A percentile compares a stretch with the other conserved stretches of the same genome.
Conservation (phyloP, 2,888 invertebrate genomes). For the Eupithecia tripunctaria region DNA sequence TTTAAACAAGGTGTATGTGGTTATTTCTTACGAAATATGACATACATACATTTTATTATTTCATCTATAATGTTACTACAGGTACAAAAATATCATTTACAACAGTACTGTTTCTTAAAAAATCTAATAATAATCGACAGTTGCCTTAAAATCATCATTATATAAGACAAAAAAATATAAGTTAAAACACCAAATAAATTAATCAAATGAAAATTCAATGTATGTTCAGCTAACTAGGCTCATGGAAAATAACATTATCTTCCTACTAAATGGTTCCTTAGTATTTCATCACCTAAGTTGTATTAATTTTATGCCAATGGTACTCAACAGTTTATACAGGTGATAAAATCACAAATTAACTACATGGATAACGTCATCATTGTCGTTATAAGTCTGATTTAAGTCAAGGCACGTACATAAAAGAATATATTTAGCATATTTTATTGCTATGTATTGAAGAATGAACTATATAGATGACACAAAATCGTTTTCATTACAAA, state of each 20-base stretch:
- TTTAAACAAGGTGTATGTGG: neutral
- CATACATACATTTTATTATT: neutral
- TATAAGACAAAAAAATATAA: neutral
- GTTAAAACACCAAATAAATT: too few relatives aligned
- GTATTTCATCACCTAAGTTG: neutral
- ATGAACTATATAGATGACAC: too few relatives aligned
- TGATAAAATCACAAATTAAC: conserved; percentile 7
- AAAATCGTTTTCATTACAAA: too few relatives aligned
- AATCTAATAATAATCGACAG: too few relatives aligned
- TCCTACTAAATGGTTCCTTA: neutral
- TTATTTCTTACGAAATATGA: neutral
- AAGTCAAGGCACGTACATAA: neutral
- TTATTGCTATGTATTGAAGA: neutral
- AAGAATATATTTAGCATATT: neutral
- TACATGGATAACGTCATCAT: neutral
- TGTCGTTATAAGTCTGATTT: neutral
- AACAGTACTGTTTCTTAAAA: too few relatives aligned
- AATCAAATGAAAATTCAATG: neutral
- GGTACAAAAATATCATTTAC: too few relatives aligned
- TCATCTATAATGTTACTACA: neutral
- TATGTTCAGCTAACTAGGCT: neutral
- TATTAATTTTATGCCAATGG: neutral
- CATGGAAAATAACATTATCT: neutral
- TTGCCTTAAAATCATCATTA: too few relatives aligned
- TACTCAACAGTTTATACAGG: conserved; percentile 2